Evolutionary conservation across 2,888 invertebrate species (phyloP), one percentile per base, ranked within the genome.

Genomic region (Brachypalpus laphriformis): DNA sequence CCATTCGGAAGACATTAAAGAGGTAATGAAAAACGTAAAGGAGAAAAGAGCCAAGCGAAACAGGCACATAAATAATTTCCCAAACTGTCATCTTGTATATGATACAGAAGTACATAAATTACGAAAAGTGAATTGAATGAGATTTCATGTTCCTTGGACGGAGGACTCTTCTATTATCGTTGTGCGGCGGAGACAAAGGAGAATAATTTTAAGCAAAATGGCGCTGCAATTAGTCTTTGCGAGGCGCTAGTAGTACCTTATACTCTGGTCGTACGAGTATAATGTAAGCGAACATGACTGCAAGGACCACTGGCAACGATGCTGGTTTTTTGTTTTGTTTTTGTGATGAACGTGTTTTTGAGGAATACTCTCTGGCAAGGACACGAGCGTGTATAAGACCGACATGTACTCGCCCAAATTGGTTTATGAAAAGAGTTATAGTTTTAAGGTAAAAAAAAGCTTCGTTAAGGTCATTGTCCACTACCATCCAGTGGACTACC

Each of bases 1-100:
- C 57, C 76, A 82, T 76, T 65, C 63, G 71, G 70, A 82, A 76
- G 76, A 65, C 82, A 82, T 76, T 76, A 82, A 76, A 82, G 76
- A 65, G 71, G 82, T 71, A 82, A 82, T 82, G 82, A 76, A 76
- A 75, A 76, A 76, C 70, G 76, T 71, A 70, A 70, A 70, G 40
- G 31, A 75, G 70, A 49, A 81, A 56, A 63, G 20, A 57, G 45
- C 56, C 31, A 8, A 61, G 40, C 37, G 76, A 70, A 82, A 76
- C 47, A 63, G 70, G 42, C 63, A 59, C 71, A 82, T 82, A 82
- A 76, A 76, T 65, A 82, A 82, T 76, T 76, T 76, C 57, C 42
- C 42, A 71, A 71, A 76, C 61, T 82, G 59, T 76, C 63, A 74
- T 54, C 56, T 65, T 51, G 37, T 49, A 63, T 47, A 70, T 65